Base-by-base conservation (phyloP, 2,113 vertebrate species). In the Melanerpes aurifrons region DNA sequence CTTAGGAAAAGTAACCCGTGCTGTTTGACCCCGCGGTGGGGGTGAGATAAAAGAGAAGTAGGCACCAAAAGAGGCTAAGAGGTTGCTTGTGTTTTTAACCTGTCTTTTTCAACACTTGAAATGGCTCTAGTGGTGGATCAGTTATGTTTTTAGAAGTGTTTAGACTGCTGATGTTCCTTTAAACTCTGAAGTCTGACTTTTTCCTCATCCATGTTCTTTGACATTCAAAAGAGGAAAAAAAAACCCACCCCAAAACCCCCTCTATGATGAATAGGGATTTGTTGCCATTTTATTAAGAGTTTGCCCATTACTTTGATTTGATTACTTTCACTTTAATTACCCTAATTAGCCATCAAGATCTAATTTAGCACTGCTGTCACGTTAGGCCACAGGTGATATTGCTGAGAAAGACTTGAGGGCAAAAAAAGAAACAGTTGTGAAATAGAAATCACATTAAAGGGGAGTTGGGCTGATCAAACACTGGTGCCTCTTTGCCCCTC, bases 291-390 rank as follows among this genome's bases (percentile, higher is more conserved):
- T 95, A 92, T 91, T 91, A 95, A 82, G 93, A 89, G 77, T 43
- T 87, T 90, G 54, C 87, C 78, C 26, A 31, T 93, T 94, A 75
- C 8, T 82, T 94, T 73, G 87, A 89, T 96, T 92, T 97, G 96
- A 95, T 97, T 89, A 93, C 82, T 95, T 90, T 94, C 94, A 87
- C 58, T 96, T 95, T 96, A 96, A 95, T 96, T 94, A 95, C 83
- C 81, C 95, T 97, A 92, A 96, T 97, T 96, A 97, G 94, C 96
- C 22, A 5, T 64, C 53, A 26, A 80, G 82, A 59, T 26, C 28
- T 95, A 93, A 96, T 94, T 94, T 96, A 95, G 93, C 43, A 16
- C 57, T 85, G 81, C 92, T 89, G 92, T 93, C 92, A 50, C 66
- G 5, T 31, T 2, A 21, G 94, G 89, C 88, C 92, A 90, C 31